A percentile compares a stretch with the other conserved stretches of the same genome.
Conservation (phyloP, 2,888 invertebrate genomes). For the Thera britannica region DNA sequence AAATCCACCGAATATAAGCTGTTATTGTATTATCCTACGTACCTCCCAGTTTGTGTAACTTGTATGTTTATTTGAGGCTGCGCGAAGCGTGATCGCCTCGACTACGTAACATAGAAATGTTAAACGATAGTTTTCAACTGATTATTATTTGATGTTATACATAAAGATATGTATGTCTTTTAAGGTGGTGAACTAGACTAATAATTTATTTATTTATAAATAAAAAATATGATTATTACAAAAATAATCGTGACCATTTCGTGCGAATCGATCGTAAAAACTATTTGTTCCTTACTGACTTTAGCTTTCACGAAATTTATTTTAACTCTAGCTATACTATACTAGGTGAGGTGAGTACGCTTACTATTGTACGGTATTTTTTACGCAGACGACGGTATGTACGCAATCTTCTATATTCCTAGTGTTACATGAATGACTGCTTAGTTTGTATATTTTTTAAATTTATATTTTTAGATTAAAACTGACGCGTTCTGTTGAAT, state of each 20-base stretch:
- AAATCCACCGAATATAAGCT: constrained; percentile 30
- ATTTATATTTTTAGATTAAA: constrained; percentile 66
- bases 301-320: constrained; percentile 55
- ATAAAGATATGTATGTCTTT: constrained; percentile 35
- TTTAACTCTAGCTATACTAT: constrained; percentile 64
- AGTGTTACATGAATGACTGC: constrained; percentile 82
- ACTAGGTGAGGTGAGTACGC: constrained; percentile 66
- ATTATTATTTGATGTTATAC: constrained; percentile 32
- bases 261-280: constrained; percentile 55
- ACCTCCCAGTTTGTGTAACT: constrained; percentile 29
- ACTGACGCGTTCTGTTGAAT: constrained; percentile 67
- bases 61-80: constrained; percentile 20
- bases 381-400: constrained; percentile 60
- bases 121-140: constrained; percentile 10
- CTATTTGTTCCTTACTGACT: constrained; percentile 65
- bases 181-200: constrained; percentile 50
- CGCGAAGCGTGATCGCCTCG: constrained; percentile 28
- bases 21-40: constrained; percentile 28
- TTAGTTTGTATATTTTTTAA: constrained; percentile 80
- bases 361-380: constrained; percentile 79
- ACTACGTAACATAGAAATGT: constrained; percentile 10
- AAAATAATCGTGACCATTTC: constrained; percentile 42
- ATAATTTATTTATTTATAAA: constrained; percentile 61
- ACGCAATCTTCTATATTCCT: constrained; percentile 66
- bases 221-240: constrained; percentile 35